A percentile compares a stretch with the other conserved stretches of the same genome.
Conservation (phyloP, 2,888 invertebrate genomes). For the Brachylomia viminalis region DNA sequence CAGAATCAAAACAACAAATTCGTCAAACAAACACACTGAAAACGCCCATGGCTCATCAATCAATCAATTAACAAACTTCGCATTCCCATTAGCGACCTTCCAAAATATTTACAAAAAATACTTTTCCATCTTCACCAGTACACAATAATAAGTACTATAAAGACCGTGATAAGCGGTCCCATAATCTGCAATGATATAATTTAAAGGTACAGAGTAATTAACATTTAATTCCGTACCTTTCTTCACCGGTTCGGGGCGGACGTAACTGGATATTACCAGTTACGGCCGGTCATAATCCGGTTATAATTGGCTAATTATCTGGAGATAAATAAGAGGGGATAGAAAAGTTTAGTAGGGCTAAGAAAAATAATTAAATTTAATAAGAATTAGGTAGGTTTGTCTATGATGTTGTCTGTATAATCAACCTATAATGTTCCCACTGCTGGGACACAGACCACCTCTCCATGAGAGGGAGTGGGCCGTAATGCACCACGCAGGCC, state of each 20-base stretch:
- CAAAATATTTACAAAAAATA: background rate
- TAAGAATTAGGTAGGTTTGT: background rate
- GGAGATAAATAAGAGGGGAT: constrained; percentile 39
- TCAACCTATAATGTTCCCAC: too few relatives aligned
- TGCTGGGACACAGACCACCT: too few relatives aligned
- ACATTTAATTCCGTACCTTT: constrained; percentile 61
- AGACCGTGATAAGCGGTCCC: constrained; percentile 16
- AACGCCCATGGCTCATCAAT: constrained; percentile 9
- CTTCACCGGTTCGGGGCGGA: constrained; percentile 49
- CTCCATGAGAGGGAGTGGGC: too few relatives aligned
- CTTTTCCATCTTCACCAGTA: background rate
- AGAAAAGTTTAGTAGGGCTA: constrained; percentile 3
- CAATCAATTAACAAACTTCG: constrained; percentile 27
- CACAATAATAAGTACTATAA: constrained; percentile 7
- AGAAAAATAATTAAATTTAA: background rate
- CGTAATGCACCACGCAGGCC: too few relatives aligned
- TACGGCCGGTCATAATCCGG: constrained; percentile 62
- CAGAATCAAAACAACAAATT: constrained; percentile 9
- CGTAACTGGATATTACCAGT: constrained; percentile 60
- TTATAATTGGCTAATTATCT: constrained; percentile 55
- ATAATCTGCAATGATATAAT: constrained; percentile 46
- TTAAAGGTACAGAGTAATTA: constrained; percentile 52
- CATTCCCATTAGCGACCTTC: background rate
- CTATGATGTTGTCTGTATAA: background rate
- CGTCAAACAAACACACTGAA: constrained; percentile 8